Base-by-base conservation (phyloP, 2,113 vertebrate genomes). In the Vanacampus margaritifer region DNA sequence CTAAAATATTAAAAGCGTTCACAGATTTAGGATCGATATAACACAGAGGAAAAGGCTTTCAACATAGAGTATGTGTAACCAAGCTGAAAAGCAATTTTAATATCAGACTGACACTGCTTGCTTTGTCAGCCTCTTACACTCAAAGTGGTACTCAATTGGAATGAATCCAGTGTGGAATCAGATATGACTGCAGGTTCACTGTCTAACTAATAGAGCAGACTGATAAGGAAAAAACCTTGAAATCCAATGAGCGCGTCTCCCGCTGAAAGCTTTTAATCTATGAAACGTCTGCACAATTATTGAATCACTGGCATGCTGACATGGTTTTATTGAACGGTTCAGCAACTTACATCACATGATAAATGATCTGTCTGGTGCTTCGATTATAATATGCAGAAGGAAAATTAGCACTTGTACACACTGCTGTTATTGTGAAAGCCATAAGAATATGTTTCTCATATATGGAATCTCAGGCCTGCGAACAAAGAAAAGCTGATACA, bases 141-240 rank as follows among this genome's bases (percentile, higher is more conserved):
- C 43, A 16, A 37, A 53, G 64, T 28, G 71, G 48, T 50, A 23
- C 48, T 50, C 54, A 53, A 41, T 12, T 71, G 62, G 62, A 74
- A 13, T 54, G 68, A 60, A 41, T 68, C 35, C 54, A 68, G 1
- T 48, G 28, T 61, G 45, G 76, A 83, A 81, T 72, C 61, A 39
- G 66, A 84, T 65, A 72, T 74, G 65, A 32, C 43, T 46, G 7
- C 28, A 48, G 60, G 21, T 74, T 69, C 64, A 50, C 28, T 75
- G 73, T 73, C 70, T 12, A 81, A 76, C 67, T 53, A 65, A 84
- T 41, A 67, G 74, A 64, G 67, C 26, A 62, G 64, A 69, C 67
- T 71, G 80, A 85, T 73, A 75, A 73, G 75, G 82, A 79, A 68
- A 70, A 57, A 79, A 53, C 71, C 53, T 79, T 67, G 65, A 72